Evolutionary conservation across 1,140 invertebrate species (phyloP).

Genomic region (Ptiloglossa arizonensis): DNA sequence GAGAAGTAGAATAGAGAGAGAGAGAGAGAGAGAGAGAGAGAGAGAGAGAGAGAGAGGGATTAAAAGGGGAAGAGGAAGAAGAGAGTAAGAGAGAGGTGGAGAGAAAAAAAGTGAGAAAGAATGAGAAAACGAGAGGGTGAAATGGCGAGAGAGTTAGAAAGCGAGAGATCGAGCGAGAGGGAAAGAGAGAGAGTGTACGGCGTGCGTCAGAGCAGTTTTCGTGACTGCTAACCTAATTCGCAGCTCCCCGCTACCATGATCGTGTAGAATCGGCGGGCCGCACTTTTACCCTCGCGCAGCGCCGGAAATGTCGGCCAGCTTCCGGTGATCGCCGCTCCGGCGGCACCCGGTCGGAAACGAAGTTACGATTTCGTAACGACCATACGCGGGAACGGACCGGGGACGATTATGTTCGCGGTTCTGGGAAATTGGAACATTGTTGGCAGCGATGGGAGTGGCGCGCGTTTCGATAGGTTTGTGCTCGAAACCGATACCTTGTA

Average conservation of each 20-base stretch:
- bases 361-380: slow-evolving; percentile 15
- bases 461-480: no score
- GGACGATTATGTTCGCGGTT: background rate
- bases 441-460: no score
- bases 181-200: slow-evolving; percentile 10
- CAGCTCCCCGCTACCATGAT: slow-evolving; percentile 42
- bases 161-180: no score
- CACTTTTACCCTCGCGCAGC: slow-evolving; percentile 32
- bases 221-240: slow-evolving; percentile 60
- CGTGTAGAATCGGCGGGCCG: slow-evolving; percentile 30
- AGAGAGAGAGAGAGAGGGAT: no score
- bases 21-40: no score
- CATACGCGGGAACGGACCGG: background rate
- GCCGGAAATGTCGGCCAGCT: slow-evolving; percentile 8
- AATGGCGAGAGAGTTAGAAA: no score
- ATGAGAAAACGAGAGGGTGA: no score
- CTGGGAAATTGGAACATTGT: background rate
- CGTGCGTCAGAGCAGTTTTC: slow-evolving; percentile 49
- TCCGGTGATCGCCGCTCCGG: background rate
- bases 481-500: no score
- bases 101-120: no score
- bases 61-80: no score
- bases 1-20: no score
- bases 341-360: background rate
- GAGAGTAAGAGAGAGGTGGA: no score